Base-by-base conservation (phyloP, 2,113 vertebrate genomes). In the Lonchura striata region DNA sequence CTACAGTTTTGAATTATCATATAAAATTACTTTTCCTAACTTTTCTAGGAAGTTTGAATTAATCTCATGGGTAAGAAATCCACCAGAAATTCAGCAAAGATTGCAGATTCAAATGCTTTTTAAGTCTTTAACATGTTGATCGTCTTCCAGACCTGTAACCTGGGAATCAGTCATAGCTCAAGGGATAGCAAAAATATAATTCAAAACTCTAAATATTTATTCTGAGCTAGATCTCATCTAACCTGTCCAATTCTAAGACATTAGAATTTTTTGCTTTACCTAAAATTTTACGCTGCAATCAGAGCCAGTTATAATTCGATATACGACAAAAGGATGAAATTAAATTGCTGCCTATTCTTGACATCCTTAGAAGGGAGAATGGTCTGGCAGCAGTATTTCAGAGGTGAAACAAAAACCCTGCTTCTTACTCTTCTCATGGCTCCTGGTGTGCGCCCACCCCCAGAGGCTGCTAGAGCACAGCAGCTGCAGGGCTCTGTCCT, bases 401-500 rank as follows among this genome's bases (percentile, higher is more conserved):
- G 37, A n/a, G 33, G 37, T 7, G 7, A 42, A 91, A 54, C 6
- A 3, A 33, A 53, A 54, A 39, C 6, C 7, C 13, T 41, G 11
- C 11, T 78, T 11, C 11, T 63, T 25, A 21, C 12, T 57, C 30
- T 46, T 35, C 39, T 66, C 31, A n/a, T 41, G 50, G 41, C 22
- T 46, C 30, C 7, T 9, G 25, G 25, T 25, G 39, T 41, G 17
- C 5, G 13, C 37, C 4, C 4, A 25, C 16, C 9, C 8, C 37
- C 52, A 37, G 56, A 44, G 37, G 50, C 41, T 50, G 25, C 54
- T 21, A 3, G 33, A 49, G 31, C 15, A 14, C 28, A 82, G 13
- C 1, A 6, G n/a, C 33, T 60, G 15, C 14, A 24, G 1, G 35
- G 49, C 22, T 16, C 11, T 22, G 17, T 11, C 1, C 0, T 15